phyloP scores from a whole-genome alignment of 2,113 vertebrate genomes.

The Pardalotus punctatus region DNA sequence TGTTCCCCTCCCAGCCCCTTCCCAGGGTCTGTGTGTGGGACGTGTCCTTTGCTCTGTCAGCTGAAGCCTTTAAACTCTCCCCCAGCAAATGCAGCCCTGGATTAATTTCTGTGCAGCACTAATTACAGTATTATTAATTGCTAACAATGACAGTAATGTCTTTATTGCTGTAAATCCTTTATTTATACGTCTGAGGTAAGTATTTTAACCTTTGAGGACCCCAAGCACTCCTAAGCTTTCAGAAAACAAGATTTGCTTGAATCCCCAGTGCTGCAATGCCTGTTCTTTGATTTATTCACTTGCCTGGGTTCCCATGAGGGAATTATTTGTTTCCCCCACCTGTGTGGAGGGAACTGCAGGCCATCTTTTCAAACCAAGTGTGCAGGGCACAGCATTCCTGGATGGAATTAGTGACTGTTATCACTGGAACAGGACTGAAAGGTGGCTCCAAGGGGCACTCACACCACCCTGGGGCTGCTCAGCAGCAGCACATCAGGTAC shows the following conservation, averaged over 20 bases:
- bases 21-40: accelerated
- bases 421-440: background rate
- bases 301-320: background rate
- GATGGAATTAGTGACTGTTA: background rate
- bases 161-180: background rate
- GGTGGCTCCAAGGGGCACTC: background rate
- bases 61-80: background rate
- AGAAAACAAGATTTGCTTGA: background rate
- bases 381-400: background rate
- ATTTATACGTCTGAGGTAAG: background rate
- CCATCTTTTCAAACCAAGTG: background rate
- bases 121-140: background rate
- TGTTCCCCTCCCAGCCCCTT: background rate
- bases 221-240: background rate
- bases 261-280: background rate
- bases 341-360: background rate
- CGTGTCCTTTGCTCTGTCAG: background rate
- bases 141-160: background rate
- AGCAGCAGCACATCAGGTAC: background rate
- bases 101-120: background rate
- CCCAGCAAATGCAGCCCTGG: background rate
- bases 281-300: background rate
- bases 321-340: background rate
- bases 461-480: background rate
- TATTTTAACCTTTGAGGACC: background rate